Base-by-base conservation (phyloP, 1,140 invertebrate species). In the Rhyzopertha dominica region DNA sequence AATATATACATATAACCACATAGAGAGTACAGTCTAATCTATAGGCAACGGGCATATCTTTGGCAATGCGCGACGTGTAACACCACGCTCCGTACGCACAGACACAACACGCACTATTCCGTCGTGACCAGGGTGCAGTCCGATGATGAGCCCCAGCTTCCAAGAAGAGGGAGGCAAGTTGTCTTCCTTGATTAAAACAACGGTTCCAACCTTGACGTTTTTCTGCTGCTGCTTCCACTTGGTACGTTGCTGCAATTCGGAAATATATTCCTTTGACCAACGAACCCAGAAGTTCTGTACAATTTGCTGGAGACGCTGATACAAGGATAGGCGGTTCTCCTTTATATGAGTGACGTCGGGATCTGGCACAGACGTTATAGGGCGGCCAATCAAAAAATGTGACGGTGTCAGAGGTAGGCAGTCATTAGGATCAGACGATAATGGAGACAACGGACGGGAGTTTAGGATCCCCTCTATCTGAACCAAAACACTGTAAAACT, bases 351-450 rank as follows among this genome's bases (percentile, higher is more conserved):
- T 22, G 19, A 25, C 19, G 23, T 23, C n/a, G 1, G 14, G 5
- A 10, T 30, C 29, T 5, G 29, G 29, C 16, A 30, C 29, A 4
- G n/a, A 30, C 12, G n/a, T 5, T 5, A 30, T 5, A 5, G 4
- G 4, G 17, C 36, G 8, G 5, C 43, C 43, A 22, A 46, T 46
- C n/a, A 46, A 25, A 12, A 44, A 44, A 24, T 44, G 35, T 5
- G 42, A 7, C 10, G 58, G 58, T 7, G 59, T 63, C 18, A 63
- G 29, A n/a, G 50, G 41, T 10, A 47, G 41, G 4, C 55, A 35
- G 45, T 66, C 58, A 10, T 58, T 55, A 0, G 57, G 56, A 44
- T 64, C 56, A 4, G 42, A 18, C 13, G 58, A 59, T 7, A 63
- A 43, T 4, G 55, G 46, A 3, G 29, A 53, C 5, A 43, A 20